Base-by-base conservation (phyloP, 2,888 invertebrate species). In the Stenoptilia bipunctidactyla region DNA sequence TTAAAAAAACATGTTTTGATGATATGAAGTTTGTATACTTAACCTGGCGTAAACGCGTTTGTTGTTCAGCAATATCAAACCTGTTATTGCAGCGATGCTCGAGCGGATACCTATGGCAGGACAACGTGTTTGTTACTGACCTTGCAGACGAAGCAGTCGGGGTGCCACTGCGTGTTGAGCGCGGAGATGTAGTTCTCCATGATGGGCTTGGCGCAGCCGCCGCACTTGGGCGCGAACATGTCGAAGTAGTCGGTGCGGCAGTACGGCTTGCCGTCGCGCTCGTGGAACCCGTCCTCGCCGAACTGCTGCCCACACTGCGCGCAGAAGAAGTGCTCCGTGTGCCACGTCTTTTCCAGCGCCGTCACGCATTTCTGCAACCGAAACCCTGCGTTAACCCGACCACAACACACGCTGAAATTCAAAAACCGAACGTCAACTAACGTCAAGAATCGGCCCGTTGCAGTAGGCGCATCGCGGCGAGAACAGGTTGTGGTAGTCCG, bases 121-220 rank as follows among this genome's bases (percentile, higher is more conserved):
- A 20, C 30, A 37, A n/a, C n/a, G 35, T 34, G 40, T 42, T 44
- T n/a, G 10, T 15, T 14, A 77, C 94, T 87, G 88, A 98, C 98
- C 92, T 96, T 91, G 89, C 98, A 98, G 51, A 97, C 96, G 86
- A 98, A 98, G 83, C 98, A 98, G 67, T 97, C 95, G 8, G 98
- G 92, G 80, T 98, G 98, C 98, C 98, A 98, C 75, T 98, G 97
- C 50, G 94, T 92, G 82, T 96, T 96, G 52, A 98, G 88, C 39
- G 98, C 98, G 20, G 97, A 97, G 71, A 98, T 97, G 75, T 97
- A 98, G 77, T 97, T 98, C 82, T 97, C 96, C 91, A 96, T 96
- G 61, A 98, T 98, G 50, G 98, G 94, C 40, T 94, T 90, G 61
- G 88, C 92, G 86, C 98, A 98, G 34, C 97, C 97, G 39, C 96